Percentiles rank a stretch among this genome's conserved stretches.
These are phyloP conservation scores for Ceyx margarethae DNA, from an alignment of 2,113 vertebrate genomes.

Conservation along the genomic window DNA sequence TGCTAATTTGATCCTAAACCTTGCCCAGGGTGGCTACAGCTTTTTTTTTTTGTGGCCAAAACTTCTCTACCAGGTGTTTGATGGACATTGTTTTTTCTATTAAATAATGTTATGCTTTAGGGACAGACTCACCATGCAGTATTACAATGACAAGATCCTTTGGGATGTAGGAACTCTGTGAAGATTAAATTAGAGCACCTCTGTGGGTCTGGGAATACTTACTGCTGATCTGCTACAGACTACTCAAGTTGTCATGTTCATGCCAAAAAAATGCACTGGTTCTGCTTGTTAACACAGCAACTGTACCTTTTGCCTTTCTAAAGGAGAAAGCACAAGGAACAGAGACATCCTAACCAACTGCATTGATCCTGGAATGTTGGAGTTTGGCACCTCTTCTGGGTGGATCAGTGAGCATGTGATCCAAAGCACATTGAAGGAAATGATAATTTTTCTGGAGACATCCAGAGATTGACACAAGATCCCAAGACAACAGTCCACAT, in stretches of 20 bases:
- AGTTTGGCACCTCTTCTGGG: neutral
- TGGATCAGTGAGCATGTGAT: neutral
- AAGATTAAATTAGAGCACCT: constrained; percentile 29
- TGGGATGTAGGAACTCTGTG: neutral
- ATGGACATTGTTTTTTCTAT: neutral
- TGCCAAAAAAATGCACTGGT: neutral
- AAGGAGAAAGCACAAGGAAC: neutral
- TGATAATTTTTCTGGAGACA: neutral
- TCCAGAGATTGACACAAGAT: neutral
- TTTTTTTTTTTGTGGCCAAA: neutral
- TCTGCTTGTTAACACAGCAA: neutral
- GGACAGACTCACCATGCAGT: neutral
- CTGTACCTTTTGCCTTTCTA: neutral
- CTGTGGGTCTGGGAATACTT: neutral
- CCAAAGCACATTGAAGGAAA: neutral
- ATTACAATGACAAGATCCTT: neutral
- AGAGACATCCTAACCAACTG: neutral
- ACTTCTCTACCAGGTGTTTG: neutral
- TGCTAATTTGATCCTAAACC: neutral
- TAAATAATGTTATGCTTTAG: neutral
- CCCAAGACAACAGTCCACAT: neutral
- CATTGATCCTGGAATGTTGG: neutral
- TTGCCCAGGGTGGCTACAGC: neutral
- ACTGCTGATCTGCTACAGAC: neutral
- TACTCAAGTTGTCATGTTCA: neutral